These are phyloP conservation scores for Pecten maximus DNA, from an alignment of 2,888 invertebrate genomes.

Conservation along the genomic window DNA sequence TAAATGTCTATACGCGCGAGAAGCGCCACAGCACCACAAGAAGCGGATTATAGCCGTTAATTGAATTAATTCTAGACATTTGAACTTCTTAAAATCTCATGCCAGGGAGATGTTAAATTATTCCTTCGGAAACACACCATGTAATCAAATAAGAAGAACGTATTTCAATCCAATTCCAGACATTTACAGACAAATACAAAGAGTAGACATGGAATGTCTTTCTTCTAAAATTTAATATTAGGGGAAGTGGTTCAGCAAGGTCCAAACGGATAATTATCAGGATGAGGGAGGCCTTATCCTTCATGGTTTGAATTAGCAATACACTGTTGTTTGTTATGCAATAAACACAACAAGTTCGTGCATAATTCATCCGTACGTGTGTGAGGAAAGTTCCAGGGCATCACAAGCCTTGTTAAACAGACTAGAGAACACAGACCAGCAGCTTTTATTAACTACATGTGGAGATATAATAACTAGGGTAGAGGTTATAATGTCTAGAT, in stretches of 20 bases:
- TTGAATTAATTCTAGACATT: slow-evolving; percentile 14
- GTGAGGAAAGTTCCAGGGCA: background rate
- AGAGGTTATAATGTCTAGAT: background rate
- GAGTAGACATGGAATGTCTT: background rate
- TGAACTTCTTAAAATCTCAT: slow-evolving; percentile 4
- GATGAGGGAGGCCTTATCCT: background rate
- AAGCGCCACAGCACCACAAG: background rate
- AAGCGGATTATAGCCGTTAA: background rate
- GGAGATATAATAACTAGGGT: background rate
- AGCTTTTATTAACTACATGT: background rate
- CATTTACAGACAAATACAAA: background rate
- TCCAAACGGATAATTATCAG: background rate
- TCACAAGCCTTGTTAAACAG: background rate
- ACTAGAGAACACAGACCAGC: background rate
- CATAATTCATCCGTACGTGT: background rate
- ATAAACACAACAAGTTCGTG: background rate
- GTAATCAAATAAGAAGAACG: background rate
- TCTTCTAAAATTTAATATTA: background rate
- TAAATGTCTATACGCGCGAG: background rate
- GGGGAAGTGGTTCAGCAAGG: background rate
- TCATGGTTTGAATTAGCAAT: background rate
- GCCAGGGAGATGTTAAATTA: background rate
- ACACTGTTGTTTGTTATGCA: slow-evolving; percentile 26
- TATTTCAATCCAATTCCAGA: background rate
- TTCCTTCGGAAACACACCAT: background rate